Evolutionary conservation across 2,797 vertebrate species (phyloP), one percentile per base, ranked within the genome.

Genomic region (Micromesistius poutassou): DNA sequence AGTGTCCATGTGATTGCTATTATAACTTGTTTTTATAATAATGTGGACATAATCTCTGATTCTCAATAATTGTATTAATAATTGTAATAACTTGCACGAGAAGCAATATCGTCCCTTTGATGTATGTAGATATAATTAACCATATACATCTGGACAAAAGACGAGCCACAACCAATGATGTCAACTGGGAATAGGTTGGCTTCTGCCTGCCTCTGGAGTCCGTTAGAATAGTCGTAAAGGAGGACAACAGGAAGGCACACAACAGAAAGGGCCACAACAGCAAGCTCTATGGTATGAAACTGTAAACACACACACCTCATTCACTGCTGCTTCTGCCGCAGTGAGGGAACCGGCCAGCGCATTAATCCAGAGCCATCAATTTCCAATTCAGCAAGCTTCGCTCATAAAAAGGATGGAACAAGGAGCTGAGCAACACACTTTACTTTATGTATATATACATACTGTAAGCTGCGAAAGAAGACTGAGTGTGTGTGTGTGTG

Each of bases 241-340:
- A 50, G 46, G 16, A 50, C n/a, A n/a, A n/a, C n/a, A n/a, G n/a
- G n/a, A n/a, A n/a, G n/a, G n/a, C n/a, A n/a, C n/a, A n/a, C n/a
- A n/a, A n/a, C n/a, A n/a, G n/a, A n/a, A n/a, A 19, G 46, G 14
- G 22, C 0, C n/a, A 62, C 55, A 62, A 25, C 2, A 62, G 22
- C 7, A 62, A n/a, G n/a, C 8, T n/a, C 8, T 8, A 62, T n/a
- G 19, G 46, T 55, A 55, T 55, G 19, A 55, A 55, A 55, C 46
- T 5, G 19, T 55, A 55, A 22, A 84, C 80, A 85, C 82, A 89
- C 77, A 89, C 86, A 89, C 81, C 78, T 84, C 84, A 85, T 85
- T 85, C 84, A 89, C 83, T 85, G 85, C 84, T 82, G 85, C 83
- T 82, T 93, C 90, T 93, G 92, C 93, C 90, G 93, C 93, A 94